Base-by-base conservation (phyloP, 2,113 vertebrate species). In the Hippocampus mohnikei region DNA sequence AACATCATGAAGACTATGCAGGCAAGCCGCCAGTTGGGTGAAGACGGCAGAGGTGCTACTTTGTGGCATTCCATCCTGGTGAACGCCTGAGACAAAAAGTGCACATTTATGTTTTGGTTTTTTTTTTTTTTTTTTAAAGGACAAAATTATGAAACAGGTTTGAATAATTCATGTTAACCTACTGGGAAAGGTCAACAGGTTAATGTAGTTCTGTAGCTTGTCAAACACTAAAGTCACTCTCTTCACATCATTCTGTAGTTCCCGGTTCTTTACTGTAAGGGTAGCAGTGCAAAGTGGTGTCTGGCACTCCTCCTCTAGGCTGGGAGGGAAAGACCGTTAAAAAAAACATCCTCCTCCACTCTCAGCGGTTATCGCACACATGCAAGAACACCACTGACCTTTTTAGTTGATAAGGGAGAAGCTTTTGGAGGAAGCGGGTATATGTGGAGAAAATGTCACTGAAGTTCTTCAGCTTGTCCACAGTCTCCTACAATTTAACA, bases 351-450 rank as follows among this genome's bases (percentile, higher is more conserved):
- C 55, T 69, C 37, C 44, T 68, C 50, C 58, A 67, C 67, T 70
- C 55, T 37, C 66, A 41, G 56, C 53, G 29, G 48, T 18, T 62
- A 16, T 64, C 66, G 41, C 44, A 64, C 18, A 61, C 23, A n/a
- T 59, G 56, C 18, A 25, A 27, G 55, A 68, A 41, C 20, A 55
- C 71, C 0, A 2, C 85, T 79, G 72, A 99, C 97, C 97, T 99
- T 94, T 96, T 98, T 72, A 98, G 93, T 81, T 99, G 97, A 77
- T 99, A 99, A 6, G 97, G 97, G 83, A 98, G 95, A 85, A 99
- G 96, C 92, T 98, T 99, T 85, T 93, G 94, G 88, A 98, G 94
- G 82, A 97, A 99, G 75, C 88, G 71, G 52, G 94, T 89, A 75
- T 99, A 99, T 25, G 93, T 93, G 52, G 93, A 91, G 88, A 99